These are phyloP conservation scores for Leucozona laternaria DNA, from an alignment of 2,888 invertebrate species.

Conservation along the genomic window DNA sequence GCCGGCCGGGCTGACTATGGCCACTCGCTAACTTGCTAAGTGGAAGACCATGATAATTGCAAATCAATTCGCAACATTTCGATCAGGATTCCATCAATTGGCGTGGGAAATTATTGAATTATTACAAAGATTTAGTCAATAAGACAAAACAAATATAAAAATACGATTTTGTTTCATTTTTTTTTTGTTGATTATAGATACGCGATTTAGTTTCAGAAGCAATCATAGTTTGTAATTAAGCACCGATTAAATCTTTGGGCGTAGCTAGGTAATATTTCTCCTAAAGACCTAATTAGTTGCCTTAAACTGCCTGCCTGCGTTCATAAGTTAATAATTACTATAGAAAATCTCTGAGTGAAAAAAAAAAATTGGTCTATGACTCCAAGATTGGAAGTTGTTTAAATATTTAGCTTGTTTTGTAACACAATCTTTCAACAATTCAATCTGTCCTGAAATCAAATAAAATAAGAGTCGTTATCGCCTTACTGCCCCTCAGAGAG, in stretches of 20 bases:
- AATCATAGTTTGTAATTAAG: slow-evolving; percentile 49
- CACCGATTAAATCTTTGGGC: slow-evolving; percentile 31
- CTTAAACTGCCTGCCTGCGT: slow-evolving; percentile 2
- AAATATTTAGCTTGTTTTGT: slow-evolving; percentile 36
- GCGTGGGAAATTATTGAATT: slow-evolving; percentile 74
- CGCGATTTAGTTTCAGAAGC: slow-evolving; percentile 26
- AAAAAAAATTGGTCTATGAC: slow-evolving; percentile 4
- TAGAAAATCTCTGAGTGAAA: background rate
- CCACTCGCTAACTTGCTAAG: slow-evolving; percentile 18
- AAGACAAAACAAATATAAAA: slow-evolving; percentile 35
- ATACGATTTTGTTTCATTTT: slow-evolving; percentile 6
- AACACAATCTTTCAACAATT: slow-evolving; percentile 42
- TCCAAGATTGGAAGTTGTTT: slow-evolving; percentile 45
- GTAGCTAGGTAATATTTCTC: slow-evolving; percentile 9
- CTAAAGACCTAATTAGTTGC: slow-evolving; percentile 51
- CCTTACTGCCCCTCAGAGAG: background rate
- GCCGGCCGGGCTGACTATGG: background rate
- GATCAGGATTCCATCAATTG: slow-evolving; percentile 59
- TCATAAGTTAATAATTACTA: slow-evolving; percentile 38
- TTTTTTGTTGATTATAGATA: slow-evolving; percentile 34
- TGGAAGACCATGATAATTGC: slow-evolving; percentile 65
- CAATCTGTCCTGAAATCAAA: slow-evolving; percentile 21
- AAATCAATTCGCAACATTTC: slow-evolving; percentile 65
- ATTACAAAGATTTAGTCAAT: slow-evolving; percentile 37
- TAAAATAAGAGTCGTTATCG: background rate